Conservation (phyloP, 2,888 invertebrate genomes). For the Hypselothyrea guttata region DNA sequence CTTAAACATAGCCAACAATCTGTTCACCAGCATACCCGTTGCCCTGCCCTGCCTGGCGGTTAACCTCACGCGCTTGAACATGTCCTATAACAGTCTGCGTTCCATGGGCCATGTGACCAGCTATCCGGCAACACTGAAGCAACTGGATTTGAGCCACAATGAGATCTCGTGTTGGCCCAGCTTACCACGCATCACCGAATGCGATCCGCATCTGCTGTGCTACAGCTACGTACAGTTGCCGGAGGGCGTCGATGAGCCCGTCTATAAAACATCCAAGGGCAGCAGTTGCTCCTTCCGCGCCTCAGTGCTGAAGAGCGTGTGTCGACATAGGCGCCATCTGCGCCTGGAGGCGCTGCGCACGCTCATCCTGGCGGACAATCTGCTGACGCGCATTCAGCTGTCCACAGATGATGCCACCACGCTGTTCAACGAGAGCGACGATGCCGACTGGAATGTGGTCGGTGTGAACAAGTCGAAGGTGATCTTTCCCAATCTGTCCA, state of each 20-base stretch:
- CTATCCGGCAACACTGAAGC: constrained; percentile 94
- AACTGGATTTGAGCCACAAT: constrained; percentile 96
- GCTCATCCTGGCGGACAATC: constrained; percentile 91
- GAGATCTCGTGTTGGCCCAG: constrained; percentile 95
- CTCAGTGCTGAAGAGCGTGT: constrained; percentile 90
- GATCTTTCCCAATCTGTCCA: constrained; percentile 95
- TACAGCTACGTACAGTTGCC: constrained; percentile 84
- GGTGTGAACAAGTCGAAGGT: constrained; percentile 86
- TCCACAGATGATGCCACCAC: constrained; percentile 91
- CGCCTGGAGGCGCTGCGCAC: constrained; percentile 84
- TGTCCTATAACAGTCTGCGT: constrained; percentile 92
- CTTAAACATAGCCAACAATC: constrained; percentile 95
- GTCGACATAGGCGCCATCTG: constrained; percentile 92
- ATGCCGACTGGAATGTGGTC: constrained; percentile 85
- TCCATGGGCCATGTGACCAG: constrained; percentile 94
- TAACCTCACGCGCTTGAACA: constrained; percentile 91
- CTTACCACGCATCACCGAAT: constrained; percentile 87
- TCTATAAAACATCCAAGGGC: constrained; percentile 81
- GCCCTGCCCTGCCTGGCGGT: constrained; percentile 95
- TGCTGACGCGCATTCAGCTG: constrained; percentile 89
- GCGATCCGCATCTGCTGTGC: constrained; percentile 88
- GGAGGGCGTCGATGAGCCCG: constrained; percentile 59
- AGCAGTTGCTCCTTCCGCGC: constrained; percentile 85
- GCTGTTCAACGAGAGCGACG: constrained; percentile 84
- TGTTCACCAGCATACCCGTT: constrained; percentile 92